Base-by-base conservation (phyloP, 1,140 invertebrate species). In the Drosophila nannoptera region DNA sequence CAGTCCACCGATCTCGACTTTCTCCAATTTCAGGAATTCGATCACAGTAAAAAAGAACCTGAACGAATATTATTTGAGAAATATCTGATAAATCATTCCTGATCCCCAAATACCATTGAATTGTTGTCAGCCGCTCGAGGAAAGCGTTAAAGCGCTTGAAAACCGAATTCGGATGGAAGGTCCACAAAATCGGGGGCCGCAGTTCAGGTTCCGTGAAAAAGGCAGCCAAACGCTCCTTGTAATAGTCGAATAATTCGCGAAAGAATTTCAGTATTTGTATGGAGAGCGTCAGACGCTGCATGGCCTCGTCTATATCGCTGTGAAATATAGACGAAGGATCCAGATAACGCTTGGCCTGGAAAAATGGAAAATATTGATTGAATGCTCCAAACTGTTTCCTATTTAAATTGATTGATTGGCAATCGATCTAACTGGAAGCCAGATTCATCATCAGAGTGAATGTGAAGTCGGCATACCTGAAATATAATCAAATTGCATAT, bases 21-120 rank as follows among this genome's bases (percentile, higher is more conserved):
- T 97, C 90, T 98, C 97, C 64, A 99, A 90, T 90, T 98, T 98
- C 78, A 95, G 93, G 90, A 98, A 98, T 90, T 99, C 97, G 56
- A 96, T 89, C 2, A 97, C 96, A 4, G 96, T 97, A 87, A 97
- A 93, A 89, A 98, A 98, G 81, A 98, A 94, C 92, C 95, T 93
- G 92, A 2, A 62, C 7, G 35, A 14, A 53, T 0, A 33, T 29
- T 22, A 4, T 7, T 11, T 16, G 0, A 12, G 16, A 33, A 7
- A 7, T 22, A 22, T 22, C 31, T 3, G 5, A 22, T 3, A 54
- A 7, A n/a, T 29, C 11, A 3, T 7, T 9, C 8, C 0, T 5
- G 0, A 40, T 7, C 4, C 4, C 12, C 38, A 56, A 60, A 77
- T 87, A 93, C 93, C 89, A 90, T 89, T 96, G 94, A 66, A 98